A percentile compares a stretch with the other conserved stretches of the same genome.
Conservation (phyloP, 2,113 vertebrate species). For the Regulus satrapa region DNA sequence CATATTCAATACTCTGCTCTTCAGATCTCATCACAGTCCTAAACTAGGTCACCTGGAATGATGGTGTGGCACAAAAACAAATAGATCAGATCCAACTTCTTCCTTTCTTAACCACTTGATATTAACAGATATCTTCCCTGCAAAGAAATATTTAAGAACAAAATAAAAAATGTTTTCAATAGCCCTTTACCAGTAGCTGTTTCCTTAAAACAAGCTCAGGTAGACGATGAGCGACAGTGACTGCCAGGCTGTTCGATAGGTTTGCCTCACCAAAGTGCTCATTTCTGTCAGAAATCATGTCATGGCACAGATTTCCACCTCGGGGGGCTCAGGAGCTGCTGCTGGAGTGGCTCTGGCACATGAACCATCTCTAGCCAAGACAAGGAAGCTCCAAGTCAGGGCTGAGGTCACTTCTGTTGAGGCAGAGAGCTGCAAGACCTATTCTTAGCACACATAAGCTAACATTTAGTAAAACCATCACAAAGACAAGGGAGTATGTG, state of each 20-base stretch:
- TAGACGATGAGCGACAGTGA: neutral
- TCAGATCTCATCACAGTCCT: conserved; percentile 31
- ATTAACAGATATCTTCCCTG: neutral
- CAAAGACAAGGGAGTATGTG: neutral
- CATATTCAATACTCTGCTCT: conserved; percentile 34
- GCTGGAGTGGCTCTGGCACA: neutral
- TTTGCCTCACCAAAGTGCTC: neutral
- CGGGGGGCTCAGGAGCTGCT: neutral
- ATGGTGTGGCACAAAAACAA: neutral
- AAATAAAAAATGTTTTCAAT: neutral
- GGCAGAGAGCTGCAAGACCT: neutral
- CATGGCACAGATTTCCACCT: neutral
- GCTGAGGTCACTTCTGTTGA: neutral
- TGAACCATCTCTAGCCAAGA: neutral
- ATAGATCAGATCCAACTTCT: neutral
- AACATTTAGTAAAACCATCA: neutral
- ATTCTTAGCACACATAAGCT: neutral
- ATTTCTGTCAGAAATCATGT: neutral
- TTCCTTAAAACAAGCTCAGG: neutral
- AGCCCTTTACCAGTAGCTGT: neutral
- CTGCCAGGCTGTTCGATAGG: neutral
- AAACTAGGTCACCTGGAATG: conserved; percentile 49
- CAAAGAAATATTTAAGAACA: neutral
- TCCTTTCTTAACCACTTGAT: neutral
- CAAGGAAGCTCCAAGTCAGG: neutral